Evolutionary conservation across 2,888 invertebrate genomes (phyloP).

Genomic region (Microctonus hyperodae): DNA sequence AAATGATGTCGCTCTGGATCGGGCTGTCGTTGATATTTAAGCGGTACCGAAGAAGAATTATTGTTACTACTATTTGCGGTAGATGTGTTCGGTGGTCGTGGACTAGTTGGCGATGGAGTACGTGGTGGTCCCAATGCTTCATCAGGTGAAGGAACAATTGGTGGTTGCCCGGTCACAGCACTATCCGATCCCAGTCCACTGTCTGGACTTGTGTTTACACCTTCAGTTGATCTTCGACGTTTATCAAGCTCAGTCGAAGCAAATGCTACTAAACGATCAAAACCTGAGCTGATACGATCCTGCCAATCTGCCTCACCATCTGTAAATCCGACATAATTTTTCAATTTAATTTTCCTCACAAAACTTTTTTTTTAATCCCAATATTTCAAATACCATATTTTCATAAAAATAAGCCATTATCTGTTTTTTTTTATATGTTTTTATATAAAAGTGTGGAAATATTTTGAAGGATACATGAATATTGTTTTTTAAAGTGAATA

Average conservation of each 20-base stretch:
- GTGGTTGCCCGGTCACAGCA: constrained; percentile 55
- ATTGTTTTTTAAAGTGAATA: neutral
- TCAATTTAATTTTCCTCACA: constrained; percentile 1
- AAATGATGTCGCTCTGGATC: constrained; percentile 71
- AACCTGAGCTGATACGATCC: constrained; percentile 90
- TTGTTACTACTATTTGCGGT: constrained; percentile 60
- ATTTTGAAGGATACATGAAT: neutral
- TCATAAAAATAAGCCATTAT: constrained; percentile 61
- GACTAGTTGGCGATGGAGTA: constrained; percentile 68
- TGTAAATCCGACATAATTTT: constrained; percentile 45
- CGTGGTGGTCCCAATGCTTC: constrained; percentile 66
- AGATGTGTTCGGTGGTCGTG: constrained; percentile 63
- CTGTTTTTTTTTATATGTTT: no score
- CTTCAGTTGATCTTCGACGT: constrained; percentile 83
- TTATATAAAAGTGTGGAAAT: neutral
- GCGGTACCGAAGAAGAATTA: constrained; percentile 60
- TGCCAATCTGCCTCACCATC: constrained; percentile 90
- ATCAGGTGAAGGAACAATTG: constrained; percentile 61
- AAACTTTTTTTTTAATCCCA: constrained; percentile 22
- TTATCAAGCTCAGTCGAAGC: constrained; percentile 92
- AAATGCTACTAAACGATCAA: constrained; percentile 92
- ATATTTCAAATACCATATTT: constrained; percentile 43
- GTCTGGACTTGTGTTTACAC: constrained; percentile 85
- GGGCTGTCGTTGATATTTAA: constrained; percentile 70
- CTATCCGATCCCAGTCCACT: constrained; percentile 77